These are phyloP conservation scores for Drosophila suboccidentalis DNA, from an alignment of 2,888 invertebrate species.

Conservation along the genomic window DNA sequence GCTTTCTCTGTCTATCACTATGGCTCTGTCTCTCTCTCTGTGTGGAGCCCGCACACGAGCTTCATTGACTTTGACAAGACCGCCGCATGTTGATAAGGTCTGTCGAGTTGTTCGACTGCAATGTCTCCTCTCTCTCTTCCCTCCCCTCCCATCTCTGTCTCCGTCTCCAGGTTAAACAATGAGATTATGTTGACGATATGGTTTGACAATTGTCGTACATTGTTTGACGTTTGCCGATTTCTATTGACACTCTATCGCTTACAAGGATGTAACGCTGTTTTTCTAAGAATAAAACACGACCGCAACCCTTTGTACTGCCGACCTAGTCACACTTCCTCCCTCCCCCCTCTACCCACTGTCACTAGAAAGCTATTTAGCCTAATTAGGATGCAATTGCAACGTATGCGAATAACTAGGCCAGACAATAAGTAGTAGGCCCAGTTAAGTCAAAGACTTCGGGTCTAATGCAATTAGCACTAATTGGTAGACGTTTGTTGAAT, in stretches of 20 bases:
- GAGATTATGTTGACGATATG: constrained; percentile 80
- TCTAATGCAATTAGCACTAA: constrained; percentile 43
- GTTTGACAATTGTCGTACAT: constrained; percentile 82
- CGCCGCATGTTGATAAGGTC: constrained; percentile 77
- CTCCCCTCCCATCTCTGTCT: neutral
- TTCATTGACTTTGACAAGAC: constrained; percentile 70
- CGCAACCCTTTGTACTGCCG: constrained; percentile 63
- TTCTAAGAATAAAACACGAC: constrained; percentile 74
- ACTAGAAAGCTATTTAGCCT: constrained; percentile 66
- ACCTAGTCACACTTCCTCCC: constrained; percentile 17
- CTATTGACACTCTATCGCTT: constrained; percentile 76
- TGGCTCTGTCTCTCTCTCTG: neutral
- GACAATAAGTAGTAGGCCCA: constrained; percentile 2
- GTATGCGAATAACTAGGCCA: constrained; percentile 43
- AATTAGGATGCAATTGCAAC: constrained; percentile 59
- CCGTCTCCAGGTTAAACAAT: constrained; percentile 69
- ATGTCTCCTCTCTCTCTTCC: neutral
- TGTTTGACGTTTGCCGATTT: constrained; percentile 82
- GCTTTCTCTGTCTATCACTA: neutral
- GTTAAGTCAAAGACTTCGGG: constrained; percentile 2
- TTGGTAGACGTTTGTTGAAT: constrained; percentile 17
- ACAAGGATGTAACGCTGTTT: constrained; percentile 79
- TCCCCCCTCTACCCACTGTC: neutral
- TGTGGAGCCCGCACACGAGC: constrained; percentile 67
- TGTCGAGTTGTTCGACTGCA: constrained; percentile 24